Percentiles rank a stretch among this genome's conserved stretches.
Conservation (phyloP, 2,888 invertebrate genomes). For the Melikaiella ostensackeni region DNA sequence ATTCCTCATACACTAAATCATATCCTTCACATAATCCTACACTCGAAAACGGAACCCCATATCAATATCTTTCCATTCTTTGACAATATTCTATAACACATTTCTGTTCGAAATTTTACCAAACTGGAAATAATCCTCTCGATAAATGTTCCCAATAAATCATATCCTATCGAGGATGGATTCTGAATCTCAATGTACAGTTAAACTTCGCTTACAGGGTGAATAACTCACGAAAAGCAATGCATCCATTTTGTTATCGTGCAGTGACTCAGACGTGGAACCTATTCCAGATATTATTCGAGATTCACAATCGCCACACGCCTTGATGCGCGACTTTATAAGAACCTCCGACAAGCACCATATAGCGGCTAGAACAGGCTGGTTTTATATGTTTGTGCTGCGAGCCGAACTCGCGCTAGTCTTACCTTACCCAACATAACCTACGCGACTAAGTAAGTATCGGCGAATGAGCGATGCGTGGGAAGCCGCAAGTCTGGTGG, state of each 20-base stretch:
- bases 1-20: background rate
- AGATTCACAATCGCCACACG: conserved; percentile 40
- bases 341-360: conserved; percentile 43
- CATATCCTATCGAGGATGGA: background rate
- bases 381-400: conserved; percentile 41
- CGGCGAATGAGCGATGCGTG: conserved; percentile 73
- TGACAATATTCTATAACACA: background rate
- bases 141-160: conserved; percentile 16
- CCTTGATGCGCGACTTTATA: conserved; percentile 40
- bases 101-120: conserved; percentile 1
- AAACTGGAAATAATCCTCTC: conserved; percentile 8
- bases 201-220: conserved; percentile 23
- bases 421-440: conserved; percentile 53
- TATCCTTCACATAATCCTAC: background rate
- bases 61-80: background rate
- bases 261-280: conserved; percentile 36
- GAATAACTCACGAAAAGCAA: conserved; percentile 34
- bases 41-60: background rate
- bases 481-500: conserved; percentile 70
- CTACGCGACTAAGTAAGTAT: conserved; percentile 66
- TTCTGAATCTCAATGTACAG: conserved; percentile 34
- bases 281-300: conserved; percentile 38
- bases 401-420: conserved; percentile 54
- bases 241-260: conserved; percentile 35
- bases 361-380: conserved; percentile 51